These are phyloP conservation scores for Leguminivora glycinivorella DNA, from an alignment of 1,140 invertebrate species.

Conservation along the genomic window DNA sequence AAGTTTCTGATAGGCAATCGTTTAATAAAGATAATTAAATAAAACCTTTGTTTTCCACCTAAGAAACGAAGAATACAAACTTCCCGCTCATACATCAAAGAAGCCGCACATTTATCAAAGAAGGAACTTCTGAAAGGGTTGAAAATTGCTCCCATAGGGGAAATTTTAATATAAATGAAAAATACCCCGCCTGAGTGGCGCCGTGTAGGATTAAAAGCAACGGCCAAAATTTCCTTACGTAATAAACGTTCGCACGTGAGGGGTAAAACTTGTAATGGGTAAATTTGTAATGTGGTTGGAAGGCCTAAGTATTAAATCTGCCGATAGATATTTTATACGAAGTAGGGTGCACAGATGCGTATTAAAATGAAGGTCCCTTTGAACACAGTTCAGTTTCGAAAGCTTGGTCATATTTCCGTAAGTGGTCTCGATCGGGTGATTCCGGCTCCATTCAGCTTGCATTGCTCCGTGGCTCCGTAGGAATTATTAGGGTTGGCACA, in stretches of 20 bases:
- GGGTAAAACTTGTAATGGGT: not conserved
- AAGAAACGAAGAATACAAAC: not conserved
- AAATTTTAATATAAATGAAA: constrained; percentile 28
- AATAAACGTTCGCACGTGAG: constrained; percentile 11
- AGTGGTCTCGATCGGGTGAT: no score
- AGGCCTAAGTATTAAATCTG: not conserved
- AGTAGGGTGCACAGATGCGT: not conserved
- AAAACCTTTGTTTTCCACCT: no score
- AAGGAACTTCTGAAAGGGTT: constrained; percentile 18
- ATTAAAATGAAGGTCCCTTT: no score
- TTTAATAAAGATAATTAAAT: no score
- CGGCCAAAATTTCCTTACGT: constrained; percentile 1
- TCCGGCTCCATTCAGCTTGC: no score
- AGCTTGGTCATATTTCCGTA: no score
- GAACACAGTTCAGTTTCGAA: no score
- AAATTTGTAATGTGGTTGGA: not conserved
- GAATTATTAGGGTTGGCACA: no score
- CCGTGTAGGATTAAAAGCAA: not conserved
- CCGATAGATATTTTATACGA: not conserved
- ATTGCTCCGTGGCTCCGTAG: no score
- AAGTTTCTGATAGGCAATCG: no score
- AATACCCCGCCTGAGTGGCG: not conserved
- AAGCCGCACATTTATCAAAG: constrained; percentile 18
- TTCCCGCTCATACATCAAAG: not conserved
- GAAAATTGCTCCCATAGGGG: constrained; percentile 23